Evolutionary conservation across 2,888 invertebrate species (phyloP), one percentile per base, ranked within the genome.

Genomic region (Ophion obscuratus): DNA sequence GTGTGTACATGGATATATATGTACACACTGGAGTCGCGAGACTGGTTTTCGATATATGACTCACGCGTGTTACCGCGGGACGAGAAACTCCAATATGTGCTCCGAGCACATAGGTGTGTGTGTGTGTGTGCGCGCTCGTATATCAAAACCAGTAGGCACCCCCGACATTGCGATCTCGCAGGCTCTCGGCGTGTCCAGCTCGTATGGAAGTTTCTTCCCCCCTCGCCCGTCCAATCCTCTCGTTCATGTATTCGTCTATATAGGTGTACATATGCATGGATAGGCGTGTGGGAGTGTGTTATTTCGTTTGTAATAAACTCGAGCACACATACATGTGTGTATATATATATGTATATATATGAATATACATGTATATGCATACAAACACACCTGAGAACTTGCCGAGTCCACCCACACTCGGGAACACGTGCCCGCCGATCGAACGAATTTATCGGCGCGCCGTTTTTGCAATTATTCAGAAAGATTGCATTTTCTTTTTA

Each of bases 81-180:
- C 66, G 67, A 77, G 31, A 44, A 64, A 27, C 64, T 75, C 36
- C 47, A 40, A 61, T 78, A 47, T 75, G 79, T 77, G 77, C 31
- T 31, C 31, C 77, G 66, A 89, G 92, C 17, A 53, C 5, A 3
- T 17, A 17, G 3, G 53, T 53, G 53, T 53, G 14, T 17, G 53
- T 17, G 53, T 92, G 90, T 92, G 53, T 92, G 90, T 92, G 90
- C 88, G 92, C 89, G 92, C 93, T 93, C 93, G 92, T 93, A 93
- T 93, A 93, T 93, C 93, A 93, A 93, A 93, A 93, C 93, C 93
- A 93, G 93, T 93, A 93, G 93, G 92, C 93, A 92, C 92, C 93
- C 93, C 92, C 93, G 92, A 92, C 91, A 90, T 92, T 89, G 92
- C 91, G 90, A 90, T 90, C 90, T 74, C 87, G 81, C 86, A 64